Conservation (phyloP, 1,140 invertebrate species). For the Paramacrobiotus metropolitanus region DNA sequence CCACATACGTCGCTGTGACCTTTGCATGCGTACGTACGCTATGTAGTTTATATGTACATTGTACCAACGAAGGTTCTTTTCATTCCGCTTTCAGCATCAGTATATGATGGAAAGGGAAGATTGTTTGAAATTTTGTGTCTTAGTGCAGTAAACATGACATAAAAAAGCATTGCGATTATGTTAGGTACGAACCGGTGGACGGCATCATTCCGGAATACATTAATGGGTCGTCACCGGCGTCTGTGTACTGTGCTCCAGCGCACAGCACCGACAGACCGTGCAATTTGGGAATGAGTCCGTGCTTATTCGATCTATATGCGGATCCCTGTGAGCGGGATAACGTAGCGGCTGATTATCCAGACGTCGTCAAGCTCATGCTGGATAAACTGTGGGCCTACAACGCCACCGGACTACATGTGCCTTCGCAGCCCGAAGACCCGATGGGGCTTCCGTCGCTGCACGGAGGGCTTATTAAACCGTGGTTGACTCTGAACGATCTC, state of each 20-base stretch:
- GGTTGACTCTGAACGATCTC: too few species aligned
- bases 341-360: slow-evolving; percentile 16
- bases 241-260: background rate
- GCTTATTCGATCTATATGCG: slow-evolving; percentile 19
- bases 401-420: too few species aligned
- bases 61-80: slow-evolving; percentile 47
- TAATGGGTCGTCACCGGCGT: too few species aligned
- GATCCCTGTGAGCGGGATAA: slow-evolving; percentile 24
- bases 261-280: slow-evolving; percentile 13
- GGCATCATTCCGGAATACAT: background rate
- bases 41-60: slow-evolving; percentile 43
- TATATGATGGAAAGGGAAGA: background rate
- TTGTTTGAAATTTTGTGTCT: slow-evolving; percentile 15
- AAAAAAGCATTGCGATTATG: slow-evolving; percentile 9
- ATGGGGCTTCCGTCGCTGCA: too few species aligned
- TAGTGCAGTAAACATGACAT: too few species aligned
- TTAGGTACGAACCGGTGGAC: slow-evolving; percentile 6
- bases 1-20: too few species aligned
- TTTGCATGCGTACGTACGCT: too few species aligned
- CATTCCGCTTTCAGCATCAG: slow-evolving; percentile 7
- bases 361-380: slow-evolving; percentile 12
- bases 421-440: too few species aligned
- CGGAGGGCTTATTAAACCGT: too few species aligned
- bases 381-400: slow-evolving; percentile 2
- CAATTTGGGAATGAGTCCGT: slow-evolving; percentile 14